Conservation (phyloP, 2,888 invertebrate species). For the Pheosia tremula region DNA sequence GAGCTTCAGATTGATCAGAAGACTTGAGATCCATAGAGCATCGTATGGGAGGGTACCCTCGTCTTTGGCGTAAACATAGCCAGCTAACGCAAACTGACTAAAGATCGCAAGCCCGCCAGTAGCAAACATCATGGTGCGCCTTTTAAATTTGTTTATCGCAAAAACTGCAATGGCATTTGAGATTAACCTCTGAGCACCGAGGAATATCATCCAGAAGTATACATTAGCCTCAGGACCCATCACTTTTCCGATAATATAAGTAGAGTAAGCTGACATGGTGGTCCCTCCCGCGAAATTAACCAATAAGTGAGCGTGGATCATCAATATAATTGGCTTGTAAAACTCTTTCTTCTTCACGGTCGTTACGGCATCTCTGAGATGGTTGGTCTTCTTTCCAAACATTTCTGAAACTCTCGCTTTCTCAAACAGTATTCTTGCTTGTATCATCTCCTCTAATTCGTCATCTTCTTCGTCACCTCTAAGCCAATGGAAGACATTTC, state of each 20-base stretch:
- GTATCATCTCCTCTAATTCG: slow-evolving; percentile 62
- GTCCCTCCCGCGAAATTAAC: slow-evolving; percentile 87
- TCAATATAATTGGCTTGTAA: slow-evolving; percentile 81
- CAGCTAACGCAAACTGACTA: slow-evolving; percentile 80
- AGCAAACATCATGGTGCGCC: slow-evolving; percentile 83
- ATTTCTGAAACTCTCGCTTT: slow-evolving; percentile 29
- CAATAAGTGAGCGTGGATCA: slow-evolving; percentile 84
- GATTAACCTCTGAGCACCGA: slow-evolving; percentile 85
- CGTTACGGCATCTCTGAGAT: slow-evolving; percentile 19
- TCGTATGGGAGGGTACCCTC: slow-evolving; percentile 46
- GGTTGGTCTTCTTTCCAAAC: slow-evolving; percentile 22
- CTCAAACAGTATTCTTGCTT: slow-evolving; percentile 44
- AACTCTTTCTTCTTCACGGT: slow-evolving; percentile 73
- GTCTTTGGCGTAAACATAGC: slow-evolving; percentile 57
- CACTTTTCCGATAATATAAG: slow-evolving; percentile 80
- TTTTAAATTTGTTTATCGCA: slow-evolving; percentile 82
- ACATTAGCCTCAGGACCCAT: slow-evolving; percentile 83
- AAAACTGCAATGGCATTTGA: slow-evolving; percentile 84
- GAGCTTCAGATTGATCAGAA: slow-evolving; percentile 80
- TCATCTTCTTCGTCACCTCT: slow-evolving; percentile 76
- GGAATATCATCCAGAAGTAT: slow-evolving; percentile 85
- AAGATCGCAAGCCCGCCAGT: slow-evolving; percentile 82
- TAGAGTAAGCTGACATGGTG: slow-evolving; percentile 86
- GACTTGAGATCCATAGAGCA: slow-evolving; percentile 67
- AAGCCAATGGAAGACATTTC: slow-evolving; percentile 80